Base-by-base conservation (phyloP, 2,113 vertebrate species). In the Petrocephalus microphthalmus region DNA sequence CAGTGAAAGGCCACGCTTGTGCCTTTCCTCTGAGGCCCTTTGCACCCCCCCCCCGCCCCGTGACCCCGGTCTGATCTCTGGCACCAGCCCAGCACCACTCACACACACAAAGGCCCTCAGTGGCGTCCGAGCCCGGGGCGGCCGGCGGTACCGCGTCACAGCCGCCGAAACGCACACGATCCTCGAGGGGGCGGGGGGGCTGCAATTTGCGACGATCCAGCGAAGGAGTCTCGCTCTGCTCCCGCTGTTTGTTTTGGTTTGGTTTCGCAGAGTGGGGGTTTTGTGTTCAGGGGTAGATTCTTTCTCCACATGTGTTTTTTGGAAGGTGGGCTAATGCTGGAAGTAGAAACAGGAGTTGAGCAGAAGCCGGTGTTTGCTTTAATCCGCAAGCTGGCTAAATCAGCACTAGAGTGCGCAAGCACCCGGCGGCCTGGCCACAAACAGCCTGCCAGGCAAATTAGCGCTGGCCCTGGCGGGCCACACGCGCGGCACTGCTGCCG, bases 221-320 rank as follows among this genome's bases (percentile, higher is more conserved):
- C n/a, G n/a, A 54, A 90, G 91, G 92, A 87, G 88, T 84, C 83
- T 90, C 90, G 89, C 93, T 92, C 92, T 93, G 11, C 8, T 93
- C 92, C 92, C 33, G 78, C 83, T 91, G 87, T 93, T 92, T 94
- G 89, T 93, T 93, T 89, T 91, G 88, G 90, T 86, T 86, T 86
- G 54, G 29, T 51, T 81, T 81, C 87, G 42, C 51, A 45, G 90
- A 86, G 52, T 4, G 33, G 54, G 47, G 81, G 81, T 78, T 83
- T 83, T 83, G 87, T 52, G 83, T 56, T 92, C 92, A 92, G 90
- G 90, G 54, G 67, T 60, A 78, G 90, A 90, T 88, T 89, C 90
- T 56, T 85, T 13, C 49, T 54, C 45, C 60, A n/a, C 91, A 81
- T 89, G 56, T 89, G 56, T 88, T n/a, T 88, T 87, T 88, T 88